A percentile compares a stretch with the other conserved stretches of the same genome.
phyloP scores from a whole-genome alignment of 2,888 invertebrate genomes.

The Polia nebulosa region DNA sequence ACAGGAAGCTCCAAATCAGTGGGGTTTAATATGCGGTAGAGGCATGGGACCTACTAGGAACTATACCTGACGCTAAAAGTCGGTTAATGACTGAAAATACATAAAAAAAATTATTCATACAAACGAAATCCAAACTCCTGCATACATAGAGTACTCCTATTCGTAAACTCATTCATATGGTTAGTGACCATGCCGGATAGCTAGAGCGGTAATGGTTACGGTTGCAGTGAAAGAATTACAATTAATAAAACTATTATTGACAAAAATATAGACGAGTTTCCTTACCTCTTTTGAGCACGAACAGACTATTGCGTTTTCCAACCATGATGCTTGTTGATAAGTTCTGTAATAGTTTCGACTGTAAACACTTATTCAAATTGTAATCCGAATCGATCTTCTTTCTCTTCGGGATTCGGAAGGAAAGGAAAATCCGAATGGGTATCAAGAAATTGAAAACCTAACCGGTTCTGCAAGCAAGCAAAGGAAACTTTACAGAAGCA shows the following conservation, averaged over 20 bases:
- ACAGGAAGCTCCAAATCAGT: too few relatives aligned
- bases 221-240: background rate
- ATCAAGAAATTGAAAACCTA: background rate
- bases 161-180: background rate
- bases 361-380: background rate
- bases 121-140: too few relatives aligned
- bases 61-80: too few relatives aligned
- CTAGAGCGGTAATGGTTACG: background rate
- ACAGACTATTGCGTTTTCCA: constrained; percentile 82
- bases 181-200: background rate
- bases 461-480: background rate
- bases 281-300: constrained; percentile 87
- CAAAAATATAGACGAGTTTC: background rate
- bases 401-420: background rate
- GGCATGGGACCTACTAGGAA: too few relatives aligned
- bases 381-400: background rate
- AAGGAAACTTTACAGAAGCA: background rate
- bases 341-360: background rate
- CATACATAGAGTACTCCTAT: background rate
- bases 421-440: background rate
- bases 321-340: constrained; percentile 74
- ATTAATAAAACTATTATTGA: background rate
- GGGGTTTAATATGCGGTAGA: too few relatives aligned
- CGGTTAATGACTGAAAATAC: too few relatives aligned
- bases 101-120: too few relatives aligned